A percentile compares a stretch with the other conserved stretches of the same genome.
These are phyloP conservation scores for Chymomyza costata DNA, from an alignment of 1,140 invertebrate genomes.

Conservation along the genomic window DNA sequence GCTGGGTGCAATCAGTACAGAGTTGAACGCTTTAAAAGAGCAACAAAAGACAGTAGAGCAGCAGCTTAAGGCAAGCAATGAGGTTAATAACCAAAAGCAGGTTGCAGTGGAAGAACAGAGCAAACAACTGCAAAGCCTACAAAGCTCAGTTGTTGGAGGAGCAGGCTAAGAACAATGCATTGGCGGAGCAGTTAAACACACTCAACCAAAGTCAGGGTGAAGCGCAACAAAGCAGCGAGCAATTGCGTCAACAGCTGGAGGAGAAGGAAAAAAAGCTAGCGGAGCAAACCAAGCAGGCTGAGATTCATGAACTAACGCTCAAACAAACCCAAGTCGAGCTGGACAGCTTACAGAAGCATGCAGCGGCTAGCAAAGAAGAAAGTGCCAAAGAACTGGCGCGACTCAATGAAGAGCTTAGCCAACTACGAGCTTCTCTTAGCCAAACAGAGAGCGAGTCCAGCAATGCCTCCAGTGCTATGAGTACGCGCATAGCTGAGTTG, in stretches of 20 bases:
- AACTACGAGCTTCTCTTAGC: neutral
- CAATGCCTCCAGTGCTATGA: conserved; percentile 4
- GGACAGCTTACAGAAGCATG: conserved; percentile 1
- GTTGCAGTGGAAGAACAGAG: conserved; percentile 76
- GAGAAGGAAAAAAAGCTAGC: neutral
- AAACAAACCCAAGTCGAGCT: neutral
- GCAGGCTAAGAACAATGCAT: neutral
- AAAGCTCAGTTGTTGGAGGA: neutral
- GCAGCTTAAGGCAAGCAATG: conserved; percentile 79
- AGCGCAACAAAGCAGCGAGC: neutral
- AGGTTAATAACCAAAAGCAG: conserved; percentile 77
- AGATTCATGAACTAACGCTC: neutral
- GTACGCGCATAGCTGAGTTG: conserved; percentile 12
- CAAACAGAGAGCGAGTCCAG: conserved; percentile 4
- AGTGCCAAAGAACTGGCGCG: conserved; percentile 1
- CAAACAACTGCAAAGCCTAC: neutral
- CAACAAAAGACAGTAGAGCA: conserved; percentile 84
- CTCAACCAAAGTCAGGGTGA: neutral
- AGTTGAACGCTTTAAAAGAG: conserved; percentile 27
- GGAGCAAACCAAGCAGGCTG: neutral
- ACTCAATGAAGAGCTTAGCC: neutral
- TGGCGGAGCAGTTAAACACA: neutral
- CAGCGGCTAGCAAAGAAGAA: conserved; percentile 3
- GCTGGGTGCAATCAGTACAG: conserved; percentile 61
- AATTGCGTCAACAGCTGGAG: neutral